These are phyloP conservation scores for Porphyrio hochstetteri DNA, from an alignment of 2,113 vertebrate species.

Conservation along the genomic window DNA sequence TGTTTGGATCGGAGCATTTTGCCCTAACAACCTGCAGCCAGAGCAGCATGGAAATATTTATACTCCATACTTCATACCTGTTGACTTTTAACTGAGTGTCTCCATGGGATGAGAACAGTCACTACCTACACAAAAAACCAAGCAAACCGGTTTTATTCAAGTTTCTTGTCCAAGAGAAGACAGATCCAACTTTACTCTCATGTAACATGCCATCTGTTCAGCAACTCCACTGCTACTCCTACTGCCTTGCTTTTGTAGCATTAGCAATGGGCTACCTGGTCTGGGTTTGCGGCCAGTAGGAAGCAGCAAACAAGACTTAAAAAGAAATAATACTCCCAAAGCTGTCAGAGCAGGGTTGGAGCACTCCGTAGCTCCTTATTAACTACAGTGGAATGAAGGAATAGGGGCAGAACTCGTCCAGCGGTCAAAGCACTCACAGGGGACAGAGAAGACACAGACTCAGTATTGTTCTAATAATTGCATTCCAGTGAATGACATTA, in stretches of 20 bases:
- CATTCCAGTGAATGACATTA: neutral
- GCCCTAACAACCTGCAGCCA: neutral
- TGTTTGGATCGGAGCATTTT: neutral
- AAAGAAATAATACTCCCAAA: neutral
- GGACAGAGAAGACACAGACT: neutral
- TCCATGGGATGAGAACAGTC: neutral
- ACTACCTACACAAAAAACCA: neutral
- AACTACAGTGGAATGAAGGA: neutral
- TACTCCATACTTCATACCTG: neutral
- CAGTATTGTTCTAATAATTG: neutral
- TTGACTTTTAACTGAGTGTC: neutral
- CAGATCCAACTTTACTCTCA: neutral
- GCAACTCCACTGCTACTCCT: neutral
- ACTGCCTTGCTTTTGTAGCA: neutral
- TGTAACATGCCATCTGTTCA: neutral
- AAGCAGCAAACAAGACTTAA: neutral
- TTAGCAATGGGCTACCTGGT: neutral
- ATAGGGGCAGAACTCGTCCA: neutral
- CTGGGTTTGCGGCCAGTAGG: neutral
- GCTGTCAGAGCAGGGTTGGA: neutral
- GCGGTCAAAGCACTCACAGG: neutral
- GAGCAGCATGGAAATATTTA: conserved; percentile 2
- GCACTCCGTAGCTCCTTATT: neutral
- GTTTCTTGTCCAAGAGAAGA: neutral
- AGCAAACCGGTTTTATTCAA: neutral